Evolutionary conservation across 2,797 vertebrate genomes (phyloP).

Genomic region (Varecia variegata): DNA sequence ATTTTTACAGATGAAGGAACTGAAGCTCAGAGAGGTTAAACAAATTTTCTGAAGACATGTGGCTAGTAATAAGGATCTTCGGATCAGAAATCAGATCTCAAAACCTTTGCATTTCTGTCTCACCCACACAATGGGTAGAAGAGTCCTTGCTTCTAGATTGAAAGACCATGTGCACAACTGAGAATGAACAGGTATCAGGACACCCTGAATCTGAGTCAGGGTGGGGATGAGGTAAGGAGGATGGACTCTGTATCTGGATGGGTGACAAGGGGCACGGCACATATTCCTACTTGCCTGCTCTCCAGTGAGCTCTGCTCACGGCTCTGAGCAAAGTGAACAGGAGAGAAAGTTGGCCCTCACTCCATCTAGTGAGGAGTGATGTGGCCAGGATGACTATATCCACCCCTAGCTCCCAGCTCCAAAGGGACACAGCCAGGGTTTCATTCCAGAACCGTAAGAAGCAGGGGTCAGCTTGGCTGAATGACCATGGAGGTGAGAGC

Average conservation of each 20-base stretch:
- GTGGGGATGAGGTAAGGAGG: neutral
- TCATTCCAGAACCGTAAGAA: neutral
- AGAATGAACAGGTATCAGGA: neutral
- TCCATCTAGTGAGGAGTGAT: neutral
- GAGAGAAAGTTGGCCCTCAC: neutral
- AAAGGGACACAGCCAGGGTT: neutral
- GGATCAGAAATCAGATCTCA: neutral
- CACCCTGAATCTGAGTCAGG: neutral
- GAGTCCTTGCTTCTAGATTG: neutral
- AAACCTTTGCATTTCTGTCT: neutral
- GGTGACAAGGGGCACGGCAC: neutral
- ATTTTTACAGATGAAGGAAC: neutral
- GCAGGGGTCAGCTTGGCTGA: neutral
- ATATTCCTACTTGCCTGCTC: neutral
- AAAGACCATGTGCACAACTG: neutral
- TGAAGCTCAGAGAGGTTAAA: neutral
- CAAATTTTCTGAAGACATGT: neutral
- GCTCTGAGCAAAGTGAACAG: neutral
- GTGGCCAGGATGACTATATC: neutral
- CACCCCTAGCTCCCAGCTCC: neutral
- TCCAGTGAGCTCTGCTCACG: neutral
- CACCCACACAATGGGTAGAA: neutral
- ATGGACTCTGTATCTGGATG: too few species aligned
- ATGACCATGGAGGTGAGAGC: neutral
- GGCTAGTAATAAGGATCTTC: neutral